phyloP scores from a whole-genome alignment of 2,888 invertebrate species.

The Ennomos fuscantarius region DNA sequence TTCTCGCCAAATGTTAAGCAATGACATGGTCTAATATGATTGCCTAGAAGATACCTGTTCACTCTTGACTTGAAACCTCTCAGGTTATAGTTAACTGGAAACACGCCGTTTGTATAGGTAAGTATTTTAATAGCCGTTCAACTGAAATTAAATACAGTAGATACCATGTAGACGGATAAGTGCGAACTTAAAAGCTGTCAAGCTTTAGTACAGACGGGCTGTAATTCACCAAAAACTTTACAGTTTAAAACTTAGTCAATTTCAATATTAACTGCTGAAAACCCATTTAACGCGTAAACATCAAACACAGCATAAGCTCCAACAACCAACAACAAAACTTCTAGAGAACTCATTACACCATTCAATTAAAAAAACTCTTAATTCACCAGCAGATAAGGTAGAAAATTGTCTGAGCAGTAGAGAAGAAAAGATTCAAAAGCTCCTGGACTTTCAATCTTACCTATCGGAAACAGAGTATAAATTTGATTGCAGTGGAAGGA shows the following conservation, averaged over 20 bases:
- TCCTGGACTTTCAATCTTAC: constrained; percentile 9
- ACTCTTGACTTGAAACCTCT: no score
- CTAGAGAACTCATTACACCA: constrained; percentile 5
- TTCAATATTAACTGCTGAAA: constrained; percentile 15
- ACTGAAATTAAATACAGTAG: no score
- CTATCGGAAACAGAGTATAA: constrained; percentile 8
- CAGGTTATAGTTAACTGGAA: no score
- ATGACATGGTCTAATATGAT: no score
- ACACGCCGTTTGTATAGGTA: no score
- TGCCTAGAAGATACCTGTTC: no score
- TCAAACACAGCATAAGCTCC: constrained; percentile 15
- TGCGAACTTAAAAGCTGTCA: no score
- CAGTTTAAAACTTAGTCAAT: constrained; percentile 4
- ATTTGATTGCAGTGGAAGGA: constrained; percentile 4
- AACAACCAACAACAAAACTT: constrained; percentile 25
- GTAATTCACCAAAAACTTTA: no score
- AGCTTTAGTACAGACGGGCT: no score
- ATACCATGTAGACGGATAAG: no score
- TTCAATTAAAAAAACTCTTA: background rate
- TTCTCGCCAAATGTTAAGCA: no score
- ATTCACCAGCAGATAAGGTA: background rate
- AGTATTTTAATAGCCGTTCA: no score
- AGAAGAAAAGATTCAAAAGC: background rate
- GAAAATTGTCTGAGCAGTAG: background rate
- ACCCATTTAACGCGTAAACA: constrained; percentile 17